Base-by-base conservation (phyloP, 2,113 vertebrate genomes). In the Rhegmatorhina hoffmannsi region DNA sequence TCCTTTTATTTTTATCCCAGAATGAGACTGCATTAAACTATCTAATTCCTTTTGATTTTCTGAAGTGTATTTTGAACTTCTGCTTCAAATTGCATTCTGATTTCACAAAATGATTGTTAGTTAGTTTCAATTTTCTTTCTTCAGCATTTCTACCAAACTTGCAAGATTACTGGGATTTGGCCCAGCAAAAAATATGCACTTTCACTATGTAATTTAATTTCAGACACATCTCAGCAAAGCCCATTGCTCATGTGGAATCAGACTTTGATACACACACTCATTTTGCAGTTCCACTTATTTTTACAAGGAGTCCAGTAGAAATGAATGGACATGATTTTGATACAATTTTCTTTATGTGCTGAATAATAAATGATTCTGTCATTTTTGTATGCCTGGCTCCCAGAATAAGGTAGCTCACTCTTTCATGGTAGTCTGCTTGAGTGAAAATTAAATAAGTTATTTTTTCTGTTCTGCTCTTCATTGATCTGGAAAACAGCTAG, bases 341-440 rank as follows among this genome's bases (percentile, higher is more conserved):
- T 68, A 52, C 2, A 47, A 17, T 84, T 85, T 66, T 59, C 25
- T 73, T 69, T 81, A 28, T 89, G 17, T 38, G n/a, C 7, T 87
- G 69, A 94, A 89, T 91, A 91, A 84, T 76, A 82, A 95, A 91
- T 82, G 84, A 76, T 50, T 56, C n/a, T 91, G 77, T 72, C 73
- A 81, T 18, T 81, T 92, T 84, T 73, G 33, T 55, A 80, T 70
- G 38, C 18, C 34, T 68, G 60, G 17, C 7, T 90, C 34, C 11
- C 29, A 84, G 73, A 89, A 87, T 68, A 64, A 94, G 33, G 52
- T 53, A 84, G 50, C 49, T 89, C 49, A 82, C 14, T 20, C 17
- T 79, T 87, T 87, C 58, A 69, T 46, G 11, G 44, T 91, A 92
- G 66, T 28, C 11, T 66, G 5, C 63, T 69, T 79, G 29, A 76